A percentile compares a stretch with the other conserved stretches of the same genome.
These are phyloP conservation scores for Heliconius melpomene DNA, from an alignment of 1,140 invertebrate species.

Conservation along the genomic window DNA sequence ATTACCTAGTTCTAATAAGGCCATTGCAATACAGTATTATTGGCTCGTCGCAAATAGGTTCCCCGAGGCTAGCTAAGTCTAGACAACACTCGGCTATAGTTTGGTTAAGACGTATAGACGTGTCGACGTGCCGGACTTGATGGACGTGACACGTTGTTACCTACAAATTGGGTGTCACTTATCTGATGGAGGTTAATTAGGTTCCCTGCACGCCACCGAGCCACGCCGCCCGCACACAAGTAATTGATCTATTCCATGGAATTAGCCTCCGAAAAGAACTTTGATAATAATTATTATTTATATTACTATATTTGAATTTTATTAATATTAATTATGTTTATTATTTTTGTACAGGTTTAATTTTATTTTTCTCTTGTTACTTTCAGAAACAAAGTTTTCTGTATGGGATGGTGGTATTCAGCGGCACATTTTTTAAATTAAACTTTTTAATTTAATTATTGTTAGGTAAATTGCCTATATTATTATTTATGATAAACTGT, in stretches of 20 bases:
- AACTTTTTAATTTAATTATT: no score
- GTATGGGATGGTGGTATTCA: no score
- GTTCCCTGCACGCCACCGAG: slow-evolving; percentile 35
- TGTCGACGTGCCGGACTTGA: not conserved
- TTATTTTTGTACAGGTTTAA: no score
- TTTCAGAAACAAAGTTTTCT: no score
- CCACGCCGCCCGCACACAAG: slow-evolving; percentile 16
- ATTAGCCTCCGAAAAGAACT: slow-evolving; percentile 7
- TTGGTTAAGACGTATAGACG: not conserved
- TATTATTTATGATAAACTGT: no score
- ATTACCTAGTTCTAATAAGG: not conserved
- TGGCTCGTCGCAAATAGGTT: no score
- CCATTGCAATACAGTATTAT: not conserved
- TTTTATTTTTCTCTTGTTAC: no score
- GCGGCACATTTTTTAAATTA: no score
- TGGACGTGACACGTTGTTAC: not conserved
- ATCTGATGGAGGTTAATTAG: slow-evolving; percentile 35
- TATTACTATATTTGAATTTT: not conserved
- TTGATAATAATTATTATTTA: not conserved
- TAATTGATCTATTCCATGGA: slow-evolving; percentile 37
- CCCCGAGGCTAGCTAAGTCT: not conserved
- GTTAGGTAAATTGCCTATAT: no score
- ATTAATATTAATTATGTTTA: no score
- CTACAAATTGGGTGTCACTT: slow-evolving; percentile 8
- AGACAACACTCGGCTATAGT: not conserved